These are phyloP conservation scores for Parauchenoglanis punctatus DNA, from an alignment of 2,797 vertebrate genomes.

Conservation along the genomic window DNA sequence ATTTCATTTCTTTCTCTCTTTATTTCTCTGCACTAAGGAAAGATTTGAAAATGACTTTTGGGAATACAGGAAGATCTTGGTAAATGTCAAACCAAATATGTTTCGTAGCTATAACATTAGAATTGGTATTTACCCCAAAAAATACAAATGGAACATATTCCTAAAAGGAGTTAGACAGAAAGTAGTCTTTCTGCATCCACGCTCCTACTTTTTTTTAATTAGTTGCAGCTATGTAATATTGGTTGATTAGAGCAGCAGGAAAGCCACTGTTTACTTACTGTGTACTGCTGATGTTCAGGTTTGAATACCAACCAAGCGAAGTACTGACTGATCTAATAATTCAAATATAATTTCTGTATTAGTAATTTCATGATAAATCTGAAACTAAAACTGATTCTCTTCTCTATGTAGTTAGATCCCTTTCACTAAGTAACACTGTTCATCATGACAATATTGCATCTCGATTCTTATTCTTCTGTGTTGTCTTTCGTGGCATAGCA, in stretches of 20 bases:
- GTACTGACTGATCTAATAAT: neutral
- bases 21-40: slow-evolving; percentile 9
- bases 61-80: slow-evolving; percentile 33
- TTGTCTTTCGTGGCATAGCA: neutral
- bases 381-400: too few species aligned
- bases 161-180: slow-evolving; percentile 6
- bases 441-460: neutral
- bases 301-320: neutral
- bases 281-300: neutral
- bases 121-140: slow-evolving; percentile 41
- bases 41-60: slow-evolving; percentile 37
- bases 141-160: neutral
- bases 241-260: neutral
- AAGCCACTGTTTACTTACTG: neutral
- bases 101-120: slow-evolving; percentile 32
- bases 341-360: neutral
- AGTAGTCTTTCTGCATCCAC: neutral
- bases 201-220: neutral
- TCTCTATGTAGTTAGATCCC: neutral
- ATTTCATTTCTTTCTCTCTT: slow-evolving; percentile 19
- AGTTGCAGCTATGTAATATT: neutral
- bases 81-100: slow-evolving; percentile 56
- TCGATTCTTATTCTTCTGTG: neutral
- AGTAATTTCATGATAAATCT: too few species aligned
- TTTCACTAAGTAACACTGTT: neutral